Conservation (phyloP, 2,113 vertebrate genomes). For the Amblyopsis rosae region DNA sequence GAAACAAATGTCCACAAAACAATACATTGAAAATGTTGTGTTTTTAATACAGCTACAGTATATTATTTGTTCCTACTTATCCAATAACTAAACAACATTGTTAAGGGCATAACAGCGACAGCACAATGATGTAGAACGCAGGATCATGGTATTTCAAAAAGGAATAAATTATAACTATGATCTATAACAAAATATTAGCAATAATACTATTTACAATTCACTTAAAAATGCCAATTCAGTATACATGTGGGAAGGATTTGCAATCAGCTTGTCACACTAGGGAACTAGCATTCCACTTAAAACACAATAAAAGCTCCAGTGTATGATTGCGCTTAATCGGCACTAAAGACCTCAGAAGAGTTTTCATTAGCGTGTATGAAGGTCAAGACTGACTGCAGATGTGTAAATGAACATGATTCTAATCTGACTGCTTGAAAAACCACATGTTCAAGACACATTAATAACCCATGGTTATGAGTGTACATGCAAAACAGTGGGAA, state of each 20-base stretch:
- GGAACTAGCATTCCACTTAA: background rate
- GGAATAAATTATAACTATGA: conserved; percentile 74
- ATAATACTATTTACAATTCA: conserved; percentile 69
- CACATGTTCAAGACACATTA: conserved; percentile 12
- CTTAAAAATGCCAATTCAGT: conserved; percentile 45
- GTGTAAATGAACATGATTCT: conserved; percentile 30
- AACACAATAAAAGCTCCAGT: conserved; percentile 44
- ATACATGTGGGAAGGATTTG: conserved; percentile 18
- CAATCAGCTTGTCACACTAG: conserved; percentile 8
- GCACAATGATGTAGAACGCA: conserved; percentile 24
- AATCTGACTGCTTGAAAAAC: conserved; percentile 37
- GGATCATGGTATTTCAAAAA: conserved; percentile 51
- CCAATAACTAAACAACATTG: conserved; percentile 28
- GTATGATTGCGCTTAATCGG: conserved; percentile 32
- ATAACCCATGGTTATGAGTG: background rate
- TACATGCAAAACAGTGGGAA: conserved; percentile 20
- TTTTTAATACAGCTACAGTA: conserved; percentile 31
- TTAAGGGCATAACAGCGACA: conserved; percentile 13
- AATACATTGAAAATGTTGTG: conserved; percentile 19
- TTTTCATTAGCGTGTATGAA: conserved; percentile 14
- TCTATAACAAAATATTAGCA: conserved; percentile 66
- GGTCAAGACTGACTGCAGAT: background rate
- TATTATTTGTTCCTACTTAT: conserved; percentile 28
- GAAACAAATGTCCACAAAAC: conserved; percentile 39
- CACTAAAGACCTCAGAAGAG: conserved; percentile 9